A percentile compares a stretch with the other conserved stretches of the same genome.
These are phyloP conservation scores for Triplophysa siluroides DNA, from an alignment of 2,113 vertebrate species.

Conservation along the genomic window DNA sequence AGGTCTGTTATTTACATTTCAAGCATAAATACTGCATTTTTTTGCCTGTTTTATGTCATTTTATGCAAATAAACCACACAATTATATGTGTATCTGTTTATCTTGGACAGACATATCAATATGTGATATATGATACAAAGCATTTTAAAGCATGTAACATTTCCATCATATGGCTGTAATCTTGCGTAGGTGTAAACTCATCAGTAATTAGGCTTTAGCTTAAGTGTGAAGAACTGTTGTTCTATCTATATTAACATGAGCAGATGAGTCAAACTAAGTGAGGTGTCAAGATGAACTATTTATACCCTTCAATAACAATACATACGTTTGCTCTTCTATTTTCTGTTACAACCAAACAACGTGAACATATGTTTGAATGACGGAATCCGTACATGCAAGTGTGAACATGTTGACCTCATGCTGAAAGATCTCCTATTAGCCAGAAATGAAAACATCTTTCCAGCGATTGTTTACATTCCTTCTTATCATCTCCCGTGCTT, in stretches of 20 bases:
- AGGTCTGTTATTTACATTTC: too few species aligned
- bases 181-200: not conserved
- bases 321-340: not conserved
- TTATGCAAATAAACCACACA: not conserved
- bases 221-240: not conserved
- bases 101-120: not conserved
- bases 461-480: constrained; percentile 36
- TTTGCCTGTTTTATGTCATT: not conserved
- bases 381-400: not conserved
- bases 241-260: constrained; percentile 3
- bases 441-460: not conserved
- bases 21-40: too few species aligned
- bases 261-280: not conserved
- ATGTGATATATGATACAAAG: too few species aligned
- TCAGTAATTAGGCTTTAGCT: not conserved
- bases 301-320: not conserved
- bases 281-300: not conserved
- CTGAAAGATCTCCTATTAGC: constrained; percentile 14
- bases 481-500: constrained; percentile 21
- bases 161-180: not conserved
- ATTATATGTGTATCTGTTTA: not conserved
- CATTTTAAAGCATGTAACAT: not conserved
- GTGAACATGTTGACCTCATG: not conserved
- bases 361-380: not conserved
- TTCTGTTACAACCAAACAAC: not conserved